A percentile compares a stretch with the other conserved stretches of the same genome.
Conservation (phyloP, 2,113 vertebrate species). For the Miniopterus natalensis region DNA sequence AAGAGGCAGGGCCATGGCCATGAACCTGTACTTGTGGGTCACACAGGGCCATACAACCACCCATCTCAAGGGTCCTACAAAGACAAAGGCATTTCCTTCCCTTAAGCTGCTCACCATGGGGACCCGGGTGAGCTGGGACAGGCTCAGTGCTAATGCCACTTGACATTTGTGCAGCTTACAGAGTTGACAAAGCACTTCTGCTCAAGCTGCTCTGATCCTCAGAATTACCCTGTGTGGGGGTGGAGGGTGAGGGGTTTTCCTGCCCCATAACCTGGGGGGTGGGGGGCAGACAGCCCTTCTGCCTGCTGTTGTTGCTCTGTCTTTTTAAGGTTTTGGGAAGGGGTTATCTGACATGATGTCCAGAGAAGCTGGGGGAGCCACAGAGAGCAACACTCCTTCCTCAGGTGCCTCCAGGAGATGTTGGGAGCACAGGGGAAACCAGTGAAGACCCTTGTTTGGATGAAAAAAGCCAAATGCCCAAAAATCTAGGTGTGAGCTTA, state of each 20-base stretch:
- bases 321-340: background rate
- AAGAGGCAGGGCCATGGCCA: background rate
- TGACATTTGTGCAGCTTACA: constrained; percentile 69
- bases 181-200: constrained; percentile 64
- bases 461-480: background rate
- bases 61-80: background rate
- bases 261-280: background rate
- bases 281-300: no score
- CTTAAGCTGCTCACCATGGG: accelerated
- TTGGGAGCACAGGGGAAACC: background rate
- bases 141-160: constrained; percentile 66
- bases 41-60: background rate
- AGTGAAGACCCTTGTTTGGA: background rate
- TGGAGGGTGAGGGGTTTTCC: background rate
- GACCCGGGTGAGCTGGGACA: background rate
- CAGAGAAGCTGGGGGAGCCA: background rate
- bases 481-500: background rate
- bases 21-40: background rate
- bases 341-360: background rate
- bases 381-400: background rate
- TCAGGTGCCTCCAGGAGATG: background rate
- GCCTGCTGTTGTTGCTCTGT: background rate
- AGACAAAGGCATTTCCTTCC: constrained; percentile 3
- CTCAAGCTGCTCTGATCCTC: background rate
- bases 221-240: no score